Base-by-base conservation (phyloP, 1,140 invertebrate species). In the Eumaeus atala region DNA sequence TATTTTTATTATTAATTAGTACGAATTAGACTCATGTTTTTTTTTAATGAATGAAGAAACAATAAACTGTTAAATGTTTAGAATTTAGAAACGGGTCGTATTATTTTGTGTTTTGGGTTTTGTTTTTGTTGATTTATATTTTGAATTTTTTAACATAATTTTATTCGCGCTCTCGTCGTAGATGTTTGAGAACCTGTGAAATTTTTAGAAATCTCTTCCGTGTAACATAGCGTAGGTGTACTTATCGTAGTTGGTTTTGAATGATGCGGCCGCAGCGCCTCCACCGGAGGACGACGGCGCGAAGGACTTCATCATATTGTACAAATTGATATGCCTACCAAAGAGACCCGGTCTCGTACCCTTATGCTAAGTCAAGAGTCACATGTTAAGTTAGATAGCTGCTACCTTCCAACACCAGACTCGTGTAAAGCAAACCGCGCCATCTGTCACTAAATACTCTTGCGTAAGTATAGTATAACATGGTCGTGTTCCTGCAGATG, bases 331-430 rank as follows among this genome's bases (percentile, higher is more conserved):
- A 87, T 81, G 81, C 83, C 86, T 88, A 88, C 87, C 87, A 88
- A 88, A 88, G 87, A 88, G 87, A 88, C 86, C 74, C 85, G 85
- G 87, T 88, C 87, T 88, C 87, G 78, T 88, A 87, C 77, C 74
- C 76, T 77, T 82, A 84, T 77, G 72, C 71, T 86, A 86, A 86
- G 83, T 81, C 79, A 75, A 79, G 72, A 84, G 79, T 80, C 74
- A 53, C 48, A 74, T 86, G 83, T 74, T 63, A 44, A 59, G 54
- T 60, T 50, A 56, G 68, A 68, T 73, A 72, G 62, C 71, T 62
- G 70, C 71, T 73, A 70, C 64, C 60, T 60, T 71, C 58, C 18
- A 58, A 66, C 64, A 69, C 70, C 67, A 67, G 73, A 78, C 67
- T 75, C 58, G 59, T 65, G 74, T 74, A 70, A 74, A 78, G 70